Percentiles rank a stretch among this genome's conserved stretches.
Evolutionary conservation across 2,888 invertebrate genomes (phyloP).

Genomic region (Euphydryas editha): DNA sequence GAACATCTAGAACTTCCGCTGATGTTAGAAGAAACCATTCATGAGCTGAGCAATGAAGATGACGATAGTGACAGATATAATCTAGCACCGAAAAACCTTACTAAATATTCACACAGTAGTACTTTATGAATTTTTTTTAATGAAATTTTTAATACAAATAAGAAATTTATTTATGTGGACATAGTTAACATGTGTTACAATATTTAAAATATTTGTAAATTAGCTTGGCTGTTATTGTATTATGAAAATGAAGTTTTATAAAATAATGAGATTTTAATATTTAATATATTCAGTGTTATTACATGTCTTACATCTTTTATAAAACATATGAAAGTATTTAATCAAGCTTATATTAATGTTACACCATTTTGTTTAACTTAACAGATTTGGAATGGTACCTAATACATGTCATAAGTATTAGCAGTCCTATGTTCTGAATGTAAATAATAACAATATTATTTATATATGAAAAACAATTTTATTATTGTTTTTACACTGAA

Average conservation of each 20-base stretch:
- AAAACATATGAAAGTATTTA: neutral
- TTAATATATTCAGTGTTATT: neutral
- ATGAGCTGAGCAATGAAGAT: conserved; percentile 74
- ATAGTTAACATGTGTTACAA: neutral
- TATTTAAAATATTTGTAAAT: neutral
- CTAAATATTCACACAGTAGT: conserved; percentile 68
- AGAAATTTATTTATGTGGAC: neutral
- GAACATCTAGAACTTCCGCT: conserved; percentile 67
- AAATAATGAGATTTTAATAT: neutral
- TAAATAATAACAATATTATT: conserved; percentile 17
- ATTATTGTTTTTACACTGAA: conserved; percentile 25
- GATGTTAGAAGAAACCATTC: conserved; percentile 68
- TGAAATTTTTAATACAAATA: neutral
- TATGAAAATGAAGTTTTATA: conserved; percentile 2
- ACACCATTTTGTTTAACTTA: neutral
- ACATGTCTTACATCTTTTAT: neutral
- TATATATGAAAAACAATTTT: conserved; percentile 34
- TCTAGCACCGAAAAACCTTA: conserved; percentile 57
- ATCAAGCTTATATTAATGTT: neutral
- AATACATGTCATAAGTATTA: neutral
- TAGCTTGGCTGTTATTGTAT: neutral
- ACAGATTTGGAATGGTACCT: neutral
- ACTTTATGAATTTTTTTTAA: conserved; percentile 56
- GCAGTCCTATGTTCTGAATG: neutral
- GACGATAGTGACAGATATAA: conserved; percentile 61